Evolutionary conservation across 2,888 invertebrate genomes (phyloP).

Genomic region (Mesorhabditis belari): DNA sequence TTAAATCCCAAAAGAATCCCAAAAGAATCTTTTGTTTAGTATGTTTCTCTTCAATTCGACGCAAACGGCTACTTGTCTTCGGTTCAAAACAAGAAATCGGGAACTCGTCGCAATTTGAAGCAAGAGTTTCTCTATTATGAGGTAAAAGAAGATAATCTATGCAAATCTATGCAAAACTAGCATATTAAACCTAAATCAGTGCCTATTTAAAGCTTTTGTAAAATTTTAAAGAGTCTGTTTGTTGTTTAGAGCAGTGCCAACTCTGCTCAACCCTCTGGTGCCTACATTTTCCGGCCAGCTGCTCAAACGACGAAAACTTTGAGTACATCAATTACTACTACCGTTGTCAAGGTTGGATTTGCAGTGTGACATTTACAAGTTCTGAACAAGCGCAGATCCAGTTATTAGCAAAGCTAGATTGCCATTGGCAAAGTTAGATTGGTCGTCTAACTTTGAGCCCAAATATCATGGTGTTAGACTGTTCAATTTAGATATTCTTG

Average conservation of each 20-base stretch:
- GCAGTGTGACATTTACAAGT: too few species aligned
- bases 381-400: too few species aligned
- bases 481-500: too few species aligned
- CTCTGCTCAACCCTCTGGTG: slow-evolving; percentile 77
- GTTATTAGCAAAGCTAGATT: too few species aligned
- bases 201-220: too few species aligned
- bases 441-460: too few species aligned
- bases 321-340: background rate
- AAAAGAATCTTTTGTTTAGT: slow-evolving; percentile 45
- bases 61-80: slow-evolving; percentile 60
- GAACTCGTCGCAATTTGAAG: slow-evolving; percentile 52
- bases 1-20: background rate
- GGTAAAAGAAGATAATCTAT: too few species aligned
- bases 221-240: background rate
- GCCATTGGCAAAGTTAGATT: too few species aligned
- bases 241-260: slow-evolving; percentile 18
- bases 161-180: too few species aligned
- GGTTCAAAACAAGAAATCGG: slow-evolving; percentile 54
- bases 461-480: too few species aligned
- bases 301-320: slow-evolving; percentile 29
- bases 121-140: slow-evolving; percentile 71
- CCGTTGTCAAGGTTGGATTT: background rate
- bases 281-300: slow-evolving; percentile 68
- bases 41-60: slow-evolving; percentile 60
- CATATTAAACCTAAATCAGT: too few species aligned